Conservation (phyloP, 2,888 invertebrate genomes). For the Adineta ricciae region DNA sequence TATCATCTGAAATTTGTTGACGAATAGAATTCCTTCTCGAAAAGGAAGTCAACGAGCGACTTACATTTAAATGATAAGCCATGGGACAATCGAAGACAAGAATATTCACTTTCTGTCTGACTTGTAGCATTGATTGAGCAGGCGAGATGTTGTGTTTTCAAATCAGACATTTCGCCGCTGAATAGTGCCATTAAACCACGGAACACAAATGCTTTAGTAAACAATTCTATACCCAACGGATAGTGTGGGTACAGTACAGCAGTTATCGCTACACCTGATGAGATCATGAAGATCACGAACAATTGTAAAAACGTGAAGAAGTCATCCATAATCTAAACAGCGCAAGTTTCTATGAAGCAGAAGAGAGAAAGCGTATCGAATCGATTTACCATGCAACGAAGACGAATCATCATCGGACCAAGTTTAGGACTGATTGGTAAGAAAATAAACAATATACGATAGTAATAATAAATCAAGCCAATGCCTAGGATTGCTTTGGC, state of each 20-base stretch:
- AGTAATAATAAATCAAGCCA: constrained; percentile 52
- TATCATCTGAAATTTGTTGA: neutral
- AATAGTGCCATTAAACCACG: constrained; percentile 51
- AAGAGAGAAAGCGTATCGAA: too few relatives aligned
- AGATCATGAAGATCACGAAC: constrained; percentile 46
- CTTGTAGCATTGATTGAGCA: constrained; percentile 1
- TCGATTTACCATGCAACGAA: constrained; percentile 47
- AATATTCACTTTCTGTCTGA: neutral
- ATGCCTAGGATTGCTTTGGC: constrained; percentile 45
- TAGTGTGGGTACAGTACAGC: constrained; percentile 52
- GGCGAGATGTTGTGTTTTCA: constrained; percentile 39
- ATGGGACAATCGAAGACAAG: constrained; percentile 9
- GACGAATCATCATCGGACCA: constrained; percentile 52
- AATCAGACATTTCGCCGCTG: constrained; percentile 47
- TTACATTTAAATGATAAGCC: constrained; percentile 4
- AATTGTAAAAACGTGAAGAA: constrained; percentile 46
- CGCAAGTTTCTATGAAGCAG: constrained; percentile 23
- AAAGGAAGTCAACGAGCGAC: neutral
- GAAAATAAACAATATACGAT: constrained; percentile 51
- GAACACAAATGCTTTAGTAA: constrained; percentile 43
- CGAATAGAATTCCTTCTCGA: neutral
- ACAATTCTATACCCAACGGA: constrained; percentile 41
- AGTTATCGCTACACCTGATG: constrained; percentile 49
- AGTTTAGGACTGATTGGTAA: constrained; percentile 50
- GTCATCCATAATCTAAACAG: constrained; percentile 42